Base-by-base conservation (phyloP, 1,140 invertebrate genomes). In the Lucilia cuprina region DNA sequence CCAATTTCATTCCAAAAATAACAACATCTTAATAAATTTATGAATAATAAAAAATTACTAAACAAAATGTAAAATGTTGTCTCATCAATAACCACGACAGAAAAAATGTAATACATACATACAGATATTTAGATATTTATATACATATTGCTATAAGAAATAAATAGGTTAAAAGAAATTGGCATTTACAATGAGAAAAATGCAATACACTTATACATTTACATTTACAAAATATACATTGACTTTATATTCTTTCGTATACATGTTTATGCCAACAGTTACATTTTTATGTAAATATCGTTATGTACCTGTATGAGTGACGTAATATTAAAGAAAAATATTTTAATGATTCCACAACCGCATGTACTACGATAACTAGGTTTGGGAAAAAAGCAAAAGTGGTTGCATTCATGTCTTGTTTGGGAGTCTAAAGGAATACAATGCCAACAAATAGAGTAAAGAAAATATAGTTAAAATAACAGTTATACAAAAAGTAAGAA, bases 111-210 rank as follows among this genome's bases (percentile, higher is more conserved):
- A 30, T 30, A 30, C 3, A 30, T 30, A 30, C 25, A 30, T 30
- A n/a, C n/a, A n/a, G n/a, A n/a, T n/a, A n/a, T n/a, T n/a, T n/a
- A n/a, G n/a, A n/a, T n/a, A n/a, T n/a, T n/a, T n/a, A n/a, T n/a
- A n/a, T n/a, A 30, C 25, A 30, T 30, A 30, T 30, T 30, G 25
- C 25, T 30, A 30, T 17, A 60, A 70, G 19, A 21, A 70, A 70
- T 41, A 41, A 70, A 70, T 70, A 25, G 65, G 65, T 70, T 70
- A 70, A 21, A 70, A 19, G n/a, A 70, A 70, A 70, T 70, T 70
- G 65, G 65, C 65, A 70, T 70, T 70, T 70, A 25, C n/a, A 70
- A 10, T 70, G 21, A 21, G 4, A 70, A 70, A 70, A 70, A 21
- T 70, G 65, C n/a, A 70, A 21, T n/a, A 70, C 41, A 25, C 25